Percentiles rank a stretch among this genome's conserved stretches.
These are phyloP conservation scores for Podarcis lilfordi DNA, from an alignment of 2,797 vertebrate genomes.

Conservation along the genomic window DNA sequence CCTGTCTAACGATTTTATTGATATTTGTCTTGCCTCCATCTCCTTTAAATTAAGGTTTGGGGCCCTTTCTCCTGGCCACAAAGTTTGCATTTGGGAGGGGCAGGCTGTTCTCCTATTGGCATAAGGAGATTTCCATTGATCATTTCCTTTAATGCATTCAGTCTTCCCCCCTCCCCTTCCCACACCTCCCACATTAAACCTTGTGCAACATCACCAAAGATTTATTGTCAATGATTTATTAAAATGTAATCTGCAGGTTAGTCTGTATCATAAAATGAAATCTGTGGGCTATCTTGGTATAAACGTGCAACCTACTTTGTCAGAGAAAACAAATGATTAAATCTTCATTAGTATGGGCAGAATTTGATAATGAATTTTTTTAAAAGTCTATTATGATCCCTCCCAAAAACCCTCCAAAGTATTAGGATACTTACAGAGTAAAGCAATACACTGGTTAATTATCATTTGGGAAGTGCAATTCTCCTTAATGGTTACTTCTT, in stretches of 20 bases:
- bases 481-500: slow-evolving; percentile 78
- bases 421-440: slow-evolving; percentile 76
- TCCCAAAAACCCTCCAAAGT: slow-evolving; percentile 73
- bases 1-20: slow-evolving; percentile 70
- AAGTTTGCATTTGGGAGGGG: slow-evolving; percentile 74
- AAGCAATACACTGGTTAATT: slow-evolving; percentile 83
- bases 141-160: slow-evolving; percentile 77
- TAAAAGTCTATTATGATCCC: slow-evolving; percentile 79
- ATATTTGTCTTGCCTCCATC: slow-evolving; percentile 75
- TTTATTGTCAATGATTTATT: slow-evolving; percentile 86
- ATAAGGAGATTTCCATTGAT: slow-evolving; percentile 82
- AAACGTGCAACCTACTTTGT: slow-evolving; percentile 80
- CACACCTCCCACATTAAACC: slow-evolving; percentile 61
- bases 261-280: slow-evolving; percentile 80
- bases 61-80: slow-evolving; percentile 69
- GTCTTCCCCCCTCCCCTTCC: slow-evolving; percentile 49
- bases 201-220: slow-evolving; percentile 78
- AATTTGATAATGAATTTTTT: slow-evolving; percentile 79
- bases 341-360: slow-evolving; percentile 82
- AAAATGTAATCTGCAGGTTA: slow-evolving; percentile 84
- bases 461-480: slow-evolving; percentile 75
- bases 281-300: slow-evolving; percentile 82
- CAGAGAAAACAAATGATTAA: slow-evolving; percentile 82
- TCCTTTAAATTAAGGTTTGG: slow-evolving; percentile 56
- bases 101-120: slow-evolving; percentile 78